Conservation (phyloP, 1,140 invertebrate genomes). For the Calliopsis andreniformis region DNA sequence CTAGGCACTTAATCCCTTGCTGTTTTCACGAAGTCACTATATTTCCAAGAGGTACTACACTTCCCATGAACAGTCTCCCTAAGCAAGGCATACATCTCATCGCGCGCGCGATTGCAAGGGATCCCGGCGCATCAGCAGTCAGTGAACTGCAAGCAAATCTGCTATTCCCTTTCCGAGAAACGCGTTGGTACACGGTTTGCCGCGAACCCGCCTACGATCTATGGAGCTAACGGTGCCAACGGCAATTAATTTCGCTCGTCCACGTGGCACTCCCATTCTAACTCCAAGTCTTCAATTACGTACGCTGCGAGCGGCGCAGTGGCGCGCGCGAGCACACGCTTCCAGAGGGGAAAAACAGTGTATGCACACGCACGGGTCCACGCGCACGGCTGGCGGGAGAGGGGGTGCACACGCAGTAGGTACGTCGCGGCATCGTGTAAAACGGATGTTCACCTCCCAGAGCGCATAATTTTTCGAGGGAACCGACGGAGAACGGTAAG, state of each 20-base stretch:
- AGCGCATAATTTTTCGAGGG: conserved; percentile 72
- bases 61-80: not conserved
- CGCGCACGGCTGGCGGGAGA: not conserved
- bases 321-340: conserved; percentile 24
- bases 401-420: not conserved
- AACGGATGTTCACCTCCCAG: conserved; percentile 74
- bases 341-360: conserved; percentile 9
- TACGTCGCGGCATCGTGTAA: conserved; percentile 56
- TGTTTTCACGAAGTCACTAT: too few relatives aligned
- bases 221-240: conserved; percentile 61
- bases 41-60: too few relatives aligned
- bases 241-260: conserved; percentile 70
- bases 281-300: conserved; percentile 72
- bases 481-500: conserved; percentile 55
- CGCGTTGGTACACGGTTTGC: conserved; percentile 33
- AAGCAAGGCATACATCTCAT: not conserved
- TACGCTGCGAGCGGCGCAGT: conserved; percentile 30
- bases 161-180: conserved; percentile 45
- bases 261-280: conserved; percentile 72
- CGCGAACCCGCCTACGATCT: conserved; percentile 57
- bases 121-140: not conserved
- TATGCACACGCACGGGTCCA: conserved; percentile 15
- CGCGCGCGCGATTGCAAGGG: not conserved
- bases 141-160: conserved; percentile 31
- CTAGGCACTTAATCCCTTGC: too few relatives aligned